phyloP scores from a whole-genome alignment of 2,797 vertebrate genomes.

The Salarias fasciatus region DNA sequence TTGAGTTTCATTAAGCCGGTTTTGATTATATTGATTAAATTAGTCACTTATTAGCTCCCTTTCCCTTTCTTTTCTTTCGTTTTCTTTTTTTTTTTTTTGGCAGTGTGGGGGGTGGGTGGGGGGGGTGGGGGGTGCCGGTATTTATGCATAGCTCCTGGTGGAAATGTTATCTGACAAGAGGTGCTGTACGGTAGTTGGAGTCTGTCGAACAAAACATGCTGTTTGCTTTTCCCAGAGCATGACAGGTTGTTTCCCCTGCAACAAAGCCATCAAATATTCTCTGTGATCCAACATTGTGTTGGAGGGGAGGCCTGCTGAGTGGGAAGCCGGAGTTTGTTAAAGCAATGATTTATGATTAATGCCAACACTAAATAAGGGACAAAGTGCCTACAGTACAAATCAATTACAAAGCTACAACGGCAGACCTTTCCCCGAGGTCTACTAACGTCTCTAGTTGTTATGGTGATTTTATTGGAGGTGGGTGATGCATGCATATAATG shows the following conservation, averaged over 20 bases:
- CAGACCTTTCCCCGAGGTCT: conserved; percentile 82
- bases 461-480: conserved; percentile 83
- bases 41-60: conserved; percentile 65
- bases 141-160: conserved; percentile 68
- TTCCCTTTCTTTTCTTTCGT: conserved; percentile 15
- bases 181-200: conserved; percentile 70
- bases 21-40: conserved; percentile 78
- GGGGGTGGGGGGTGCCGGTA: conserved; percentile 37
- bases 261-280: conserved; percentile 85
- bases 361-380: conserved; percentile 85
- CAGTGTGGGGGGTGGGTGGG: no score
- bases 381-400: conserved; percentile 85
- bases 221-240: conserved; percentile 83
- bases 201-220: conserved; percentile 82
- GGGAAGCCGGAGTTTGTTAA: conserved; percentile 85
- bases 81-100: conserved; percentile 2
- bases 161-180: conserved; percentile 82
- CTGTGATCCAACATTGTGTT: conserved; percentile 85
- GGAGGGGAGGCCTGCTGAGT: conserved; percentile 82
- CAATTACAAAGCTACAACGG: conserved; percentile 83
- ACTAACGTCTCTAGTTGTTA: conserved; percentile 80
- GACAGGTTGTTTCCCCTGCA: conserved; percentile 86
- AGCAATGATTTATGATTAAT: conserved; percentile 89
- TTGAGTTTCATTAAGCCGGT: conserved; percentile 72
- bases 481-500: conserved; percentile 75